Evolutionary conservation across 2,888 invertebrate genomes (phyloP).

Genomic region (Bimastos eiseni): DNA sequence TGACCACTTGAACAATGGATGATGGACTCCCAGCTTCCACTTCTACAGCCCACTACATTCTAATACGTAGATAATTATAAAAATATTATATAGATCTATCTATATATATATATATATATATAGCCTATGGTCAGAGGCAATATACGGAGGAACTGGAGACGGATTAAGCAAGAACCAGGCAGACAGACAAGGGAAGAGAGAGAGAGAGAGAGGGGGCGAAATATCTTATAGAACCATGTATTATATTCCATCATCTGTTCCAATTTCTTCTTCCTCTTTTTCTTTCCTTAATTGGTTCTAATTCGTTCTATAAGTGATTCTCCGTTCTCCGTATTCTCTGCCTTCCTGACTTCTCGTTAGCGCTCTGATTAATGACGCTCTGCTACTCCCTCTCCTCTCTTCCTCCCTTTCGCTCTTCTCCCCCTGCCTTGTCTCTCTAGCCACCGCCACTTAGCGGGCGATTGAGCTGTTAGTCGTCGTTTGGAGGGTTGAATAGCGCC

Average conservation of each 20-base stretch:
- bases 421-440: not conserved
- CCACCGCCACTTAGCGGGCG: not conserved
- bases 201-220: not conserved
- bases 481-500: not conserved
- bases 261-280: not conserved
- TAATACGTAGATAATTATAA: too few relatives aligned
- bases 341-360: not conserved
- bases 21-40: not conserved
- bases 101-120: too few relatives aligned
- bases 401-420: not conserved
- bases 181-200: not conserved
- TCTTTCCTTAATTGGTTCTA: not conserved
- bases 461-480: not conserved
- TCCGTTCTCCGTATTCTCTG: not conserved
- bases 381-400: not conserved
- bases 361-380: conserved; percentile 2
- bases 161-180: too few relatives aligned
- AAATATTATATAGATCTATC: too few relatives aligned
- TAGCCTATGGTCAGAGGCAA: not conserved
- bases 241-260: not conserved
- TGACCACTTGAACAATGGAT: not conserved
- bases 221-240: not conserved
- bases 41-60: not conserved
- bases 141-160: not conserved
- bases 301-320: not conserved